phyloP scores from a whole-genome alignment of 1,140 invertebrate species.

The Trachymyrmex cornetzi region DNA sequence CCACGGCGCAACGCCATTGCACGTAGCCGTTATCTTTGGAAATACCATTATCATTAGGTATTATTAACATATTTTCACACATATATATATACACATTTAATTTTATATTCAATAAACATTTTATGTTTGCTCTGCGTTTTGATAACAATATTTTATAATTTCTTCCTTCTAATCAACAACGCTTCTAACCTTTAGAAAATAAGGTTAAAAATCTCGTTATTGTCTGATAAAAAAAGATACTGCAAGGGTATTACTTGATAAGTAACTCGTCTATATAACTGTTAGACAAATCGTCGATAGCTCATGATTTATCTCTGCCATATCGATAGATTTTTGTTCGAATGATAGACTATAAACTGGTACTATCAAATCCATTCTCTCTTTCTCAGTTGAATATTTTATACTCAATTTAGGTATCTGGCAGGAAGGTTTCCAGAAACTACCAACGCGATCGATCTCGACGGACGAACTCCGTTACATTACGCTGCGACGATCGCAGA shows the following conservation, averaged over 20 bases:
- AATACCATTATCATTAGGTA: slow-evolving; percentile 89
- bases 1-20: slow-evolving; percentile 96
- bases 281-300: not conserved
- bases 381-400: slow-evolving; percentile 61
- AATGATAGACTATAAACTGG: slow-evolving; percentile 23
- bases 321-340: not conserved
- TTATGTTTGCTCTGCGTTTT: not conserved
- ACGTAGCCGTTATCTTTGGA: slow-evolving; percentile 95
- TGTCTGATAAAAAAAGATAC: not conserved
- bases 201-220: not conserved
- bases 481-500: slow-evolving; percentile 95
- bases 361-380: slow-evolving; percentile 30
- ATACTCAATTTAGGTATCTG: slow-evolving; percentile 78
- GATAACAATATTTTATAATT: slow-evolving; percentile 1
- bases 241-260: too few relatives aligned
- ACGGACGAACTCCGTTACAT: slow-evolving; percentile 96
- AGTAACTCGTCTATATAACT: not conserved
- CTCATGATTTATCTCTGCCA: not conserved
- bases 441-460: slow-evolving; percentile 90
- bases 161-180: not conserved
- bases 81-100: not conserved
- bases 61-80: not conserved
- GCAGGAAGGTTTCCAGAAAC: slow-evolving; percentile 94
- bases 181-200: too few relatives aligned
- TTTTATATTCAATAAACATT: not conserved